These are phyloP conservation scores for Anolis apletophallus DNA, from an alignment of 2,797 vertebrate species.

Conservation along the genomic window DNA sequence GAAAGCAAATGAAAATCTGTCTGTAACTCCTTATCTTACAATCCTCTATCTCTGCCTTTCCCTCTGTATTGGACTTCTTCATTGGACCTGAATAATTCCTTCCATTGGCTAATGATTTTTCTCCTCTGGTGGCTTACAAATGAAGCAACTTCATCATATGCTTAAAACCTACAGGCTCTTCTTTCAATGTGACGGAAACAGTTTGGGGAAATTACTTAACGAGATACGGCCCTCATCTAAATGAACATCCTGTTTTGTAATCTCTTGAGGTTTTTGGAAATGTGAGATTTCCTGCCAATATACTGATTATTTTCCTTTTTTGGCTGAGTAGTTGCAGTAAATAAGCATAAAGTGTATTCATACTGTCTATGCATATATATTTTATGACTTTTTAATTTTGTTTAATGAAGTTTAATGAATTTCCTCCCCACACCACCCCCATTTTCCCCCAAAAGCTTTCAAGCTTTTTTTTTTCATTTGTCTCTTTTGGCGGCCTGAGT, in stretches of 20 bases:
- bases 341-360: slow-evolving; percentile 49
- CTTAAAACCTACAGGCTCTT: slow-evolving; percentile 9
- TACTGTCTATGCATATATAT: slow-evolving; percentile 27
- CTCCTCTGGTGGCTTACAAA: slow-evolving; percentile 30
- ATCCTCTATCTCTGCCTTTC: not conserved
- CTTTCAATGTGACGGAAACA: slow-evolving; percentile 22
- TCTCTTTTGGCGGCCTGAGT: slow-evolving; percentile 63
- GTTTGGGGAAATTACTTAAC: slow-evolving; percentile 51
- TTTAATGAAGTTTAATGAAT: slow-evolving; percentile 48
- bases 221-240: slow-evolving; percentile 30
- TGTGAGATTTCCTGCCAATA: slow-evolving; percentile 52
- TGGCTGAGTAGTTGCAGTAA: slow-evolving; percentile 40
- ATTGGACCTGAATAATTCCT: slow-evolving; percentile 1
- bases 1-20: not conserved
- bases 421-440: slow-evolving; percentile 31
- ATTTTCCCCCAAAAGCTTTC: slow-evolving; percentile 54
- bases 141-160: not conserved
- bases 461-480: slow-evolving; percentile 45
- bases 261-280: slow-evolving; percentile 31
- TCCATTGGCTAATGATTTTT: slow-evolving; percentile 9
- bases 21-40: not conserved
- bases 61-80: not conserved
- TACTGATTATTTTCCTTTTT: slow-evolving; percentile 27
- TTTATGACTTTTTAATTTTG: slow-evolving; percentile 34
- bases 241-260: slow-evolving; percentile 36